Percentiles rank a stretch among this genome's conserved stretches.
Evolutionary conservation across 1,140 invertebrate species (phyloP).

Genomic region (Macrobrachium nipponense): DNA sequence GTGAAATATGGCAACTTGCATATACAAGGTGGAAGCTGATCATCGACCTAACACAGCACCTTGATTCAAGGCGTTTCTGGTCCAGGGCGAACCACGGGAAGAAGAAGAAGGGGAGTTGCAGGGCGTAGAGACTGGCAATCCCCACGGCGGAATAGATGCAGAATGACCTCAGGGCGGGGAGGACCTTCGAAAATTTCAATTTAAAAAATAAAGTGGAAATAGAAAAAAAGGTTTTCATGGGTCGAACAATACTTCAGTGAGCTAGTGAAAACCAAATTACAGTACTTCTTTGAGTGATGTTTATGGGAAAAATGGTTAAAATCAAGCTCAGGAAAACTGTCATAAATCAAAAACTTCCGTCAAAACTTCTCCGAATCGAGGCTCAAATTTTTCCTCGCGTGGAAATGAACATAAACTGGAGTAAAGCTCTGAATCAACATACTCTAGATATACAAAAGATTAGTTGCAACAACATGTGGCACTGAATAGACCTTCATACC

Average conservation of each 20-base stretch:
- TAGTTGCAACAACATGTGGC: no score
- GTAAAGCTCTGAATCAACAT: no score
- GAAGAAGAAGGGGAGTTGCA: slow-evolving; percentile 74
- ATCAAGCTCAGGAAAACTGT: no score
- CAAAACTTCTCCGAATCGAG: no score
- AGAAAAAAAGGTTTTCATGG: neutral
- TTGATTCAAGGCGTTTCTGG: slow-evolving; percentile 70
- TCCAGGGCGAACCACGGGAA: slow-evolving; percentile 73
- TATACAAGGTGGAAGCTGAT: no score
- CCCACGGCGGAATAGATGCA: slow-evolving; percentile 72
- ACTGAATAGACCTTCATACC: slow-evolving; percentile 52
- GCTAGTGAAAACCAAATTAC: no score
- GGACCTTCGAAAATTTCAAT: slow-evolving; percentile 67
- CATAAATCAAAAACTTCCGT: no score
- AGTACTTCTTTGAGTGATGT: neutral
- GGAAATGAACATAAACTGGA: no score
- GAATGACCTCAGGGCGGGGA: slow-evolving; percentile 72
- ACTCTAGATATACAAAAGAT: no score
- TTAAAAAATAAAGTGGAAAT: neutral
- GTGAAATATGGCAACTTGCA: no score
- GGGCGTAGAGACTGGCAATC: slow-evolving; percentile 71
- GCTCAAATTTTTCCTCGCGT: no score
- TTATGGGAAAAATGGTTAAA: neutral
- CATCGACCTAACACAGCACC: no score
- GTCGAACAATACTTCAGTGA: neutral